phyloP scores from a whole-genome alignment of 2,888 invertebrate genomes.

The Drosophila prolongata region DNA sequence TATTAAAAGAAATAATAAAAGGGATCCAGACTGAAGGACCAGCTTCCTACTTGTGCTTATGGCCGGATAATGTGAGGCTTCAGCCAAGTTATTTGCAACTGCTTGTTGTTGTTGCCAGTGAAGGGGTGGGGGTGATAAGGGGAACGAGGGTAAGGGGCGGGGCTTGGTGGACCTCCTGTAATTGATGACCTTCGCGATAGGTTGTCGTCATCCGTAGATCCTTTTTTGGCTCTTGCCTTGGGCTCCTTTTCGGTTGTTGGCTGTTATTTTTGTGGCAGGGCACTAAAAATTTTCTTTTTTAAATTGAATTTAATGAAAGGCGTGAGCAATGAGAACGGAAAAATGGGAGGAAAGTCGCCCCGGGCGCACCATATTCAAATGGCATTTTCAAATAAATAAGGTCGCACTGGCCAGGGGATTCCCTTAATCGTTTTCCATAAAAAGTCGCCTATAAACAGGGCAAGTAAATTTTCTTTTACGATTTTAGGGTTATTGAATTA shows the following conservation, averaged over 20 bases:
- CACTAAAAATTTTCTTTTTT: conserved; percentile 73
- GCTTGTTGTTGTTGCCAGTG: conserved; percentile 45
- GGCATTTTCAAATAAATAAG: conserved; percentile 52
- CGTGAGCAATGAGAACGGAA: conserved; percentile 52
- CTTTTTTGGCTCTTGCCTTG: conserved; percentile 37
- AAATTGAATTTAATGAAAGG: conserved; percentile 79
- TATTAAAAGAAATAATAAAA: conserved; percentile 32
- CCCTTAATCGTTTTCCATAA: conserved; percentile 33
- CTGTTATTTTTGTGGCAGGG: conserved; percentile 72
- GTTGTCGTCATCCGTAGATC: conserved; percentile 58
- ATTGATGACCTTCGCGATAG: conserved; percentile 79
- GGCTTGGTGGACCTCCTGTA: conserved; percentile 60
- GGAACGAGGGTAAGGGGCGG: background rate
- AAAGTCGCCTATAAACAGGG: conserved; percentile 20
- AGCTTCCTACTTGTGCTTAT: conserved; percentile 75
- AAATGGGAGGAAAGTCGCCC: conserved; percentile 13
- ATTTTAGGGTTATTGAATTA: conserved; percentile 22
- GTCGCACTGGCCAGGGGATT: conserved; percentile 27
- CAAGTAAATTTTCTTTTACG: conserved; percentile 32
- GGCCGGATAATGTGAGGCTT: conserved; percentile 73
- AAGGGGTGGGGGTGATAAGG: conserved; percentile 48
- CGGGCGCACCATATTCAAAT: conserved; percentile 70
- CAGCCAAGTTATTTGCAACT: conserved; percentile 77
- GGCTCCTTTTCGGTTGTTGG: conserved; percentile 34
- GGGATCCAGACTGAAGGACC: conserved; percentile 50